Evolutionary conservation across 2,113 vertebrate species (phyloP).

Genomic region (Tamias sibiricus): DNA sequence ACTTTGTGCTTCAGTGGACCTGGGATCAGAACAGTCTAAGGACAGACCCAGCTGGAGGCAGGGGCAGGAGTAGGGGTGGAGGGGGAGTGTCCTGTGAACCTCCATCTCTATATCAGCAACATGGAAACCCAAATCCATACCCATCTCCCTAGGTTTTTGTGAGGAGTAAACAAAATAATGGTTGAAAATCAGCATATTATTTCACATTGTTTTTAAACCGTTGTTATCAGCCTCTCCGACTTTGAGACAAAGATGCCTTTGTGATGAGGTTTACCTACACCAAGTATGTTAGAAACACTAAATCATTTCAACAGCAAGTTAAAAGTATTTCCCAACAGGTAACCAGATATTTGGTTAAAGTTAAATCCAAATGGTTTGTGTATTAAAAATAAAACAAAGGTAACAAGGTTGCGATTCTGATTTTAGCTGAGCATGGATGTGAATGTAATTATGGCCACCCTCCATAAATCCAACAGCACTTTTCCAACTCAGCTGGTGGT

Average conservation of each 20-base stretch:
- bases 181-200: neutral
- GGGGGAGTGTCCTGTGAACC: neutral
- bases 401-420: neutral
- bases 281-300: neutral
- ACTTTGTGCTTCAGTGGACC: neutral
- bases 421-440: neutral
- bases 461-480: slow-evolving; percentile 56
- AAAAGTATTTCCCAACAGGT: slow-evolving; percentile 3
- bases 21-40: neutral
- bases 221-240: slow-evolving; percentile 17
- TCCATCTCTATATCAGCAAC: neutral
- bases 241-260: neutral
- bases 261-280: neutral
- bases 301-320: neutral
- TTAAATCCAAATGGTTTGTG: slow-evolving; percentile 20
- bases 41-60: accelerated
- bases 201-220: neutral
- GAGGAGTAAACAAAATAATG: neutral
- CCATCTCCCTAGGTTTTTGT: neutral
- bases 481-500: neutral
- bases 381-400: slow-evolving; percentile 53
- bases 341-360: slow-evolving; percentile 21
- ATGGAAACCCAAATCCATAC: neutral
- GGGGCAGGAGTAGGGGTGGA: too few species aligned
- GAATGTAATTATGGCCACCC: slow-evolving; percentile 2